A percentile compares a stretch with the other conserved stretches of the same genome.
Conservation (phyloP, 2,888 invertebrate genomes). For the Macaria liturata region DNA sequence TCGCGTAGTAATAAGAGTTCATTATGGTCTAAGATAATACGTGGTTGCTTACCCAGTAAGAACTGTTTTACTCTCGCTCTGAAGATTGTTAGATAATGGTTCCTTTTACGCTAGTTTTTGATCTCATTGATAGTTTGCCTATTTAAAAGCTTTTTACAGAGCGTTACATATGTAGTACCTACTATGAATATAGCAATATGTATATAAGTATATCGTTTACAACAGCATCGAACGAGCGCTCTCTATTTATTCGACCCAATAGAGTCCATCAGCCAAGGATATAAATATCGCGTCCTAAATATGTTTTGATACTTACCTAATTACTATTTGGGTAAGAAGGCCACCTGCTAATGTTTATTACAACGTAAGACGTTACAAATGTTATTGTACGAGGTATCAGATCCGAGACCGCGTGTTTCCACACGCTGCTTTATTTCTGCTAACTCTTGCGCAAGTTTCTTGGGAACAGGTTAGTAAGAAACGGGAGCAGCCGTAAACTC, state of each 20-base stretch:
- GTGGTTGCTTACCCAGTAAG: too few relatives aligned
- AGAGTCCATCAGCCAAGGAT: slow-evolving; percentile 27
- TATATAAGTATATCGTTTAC: slow-evolving; percentile 20
- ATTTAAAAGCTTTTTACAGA: too few relatives aligned
- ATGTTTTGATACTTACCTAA: slow-evolving; percentile 16
- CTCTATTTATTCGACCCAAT: slow-evolving; percentile 14
- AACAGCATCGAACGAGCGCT: slow-evolving; percentile 5
- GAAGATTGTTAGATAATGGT: too few relatives aligned
- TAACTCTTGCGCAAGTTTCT: slow-evolving; percentile 64
- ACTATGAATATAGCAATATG: not conserved
- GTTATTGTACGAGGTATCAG: slow-evolving; percentile 10
- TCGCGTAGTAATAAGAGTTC: too few relatives aligned
- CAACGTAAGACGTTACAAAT: slow-evolving; percentile 47
- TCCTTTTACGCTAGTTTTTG: too few relatives aligned
- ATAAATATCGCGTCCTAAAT: slow-evolving; percentile 37
- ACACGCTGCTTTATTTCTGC: slow-evolving; percentile 62
- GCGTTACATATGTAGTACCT: too few relatives aligned
- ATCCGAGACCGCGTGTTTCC: slow-evolving; percentile 51
- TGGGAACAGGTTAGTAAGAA: slow-evolving; percentile 37
- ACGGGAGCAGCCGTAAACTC: slow-evolving; percentile 47
- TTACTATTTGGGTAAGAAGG: slow-evolving; percentile 42
- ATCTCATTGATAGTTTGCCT: too few relatives aligned
- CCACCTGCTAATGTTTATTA: slow-evolving; percentile 50
- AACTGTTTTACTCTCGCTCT: too few relatives aligned
- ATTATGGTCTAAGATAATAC: too few relatives aligned